Conservation (phyloP, 1,140 invertebrate genomes). For the Sitobion miscanthi region DNA sequence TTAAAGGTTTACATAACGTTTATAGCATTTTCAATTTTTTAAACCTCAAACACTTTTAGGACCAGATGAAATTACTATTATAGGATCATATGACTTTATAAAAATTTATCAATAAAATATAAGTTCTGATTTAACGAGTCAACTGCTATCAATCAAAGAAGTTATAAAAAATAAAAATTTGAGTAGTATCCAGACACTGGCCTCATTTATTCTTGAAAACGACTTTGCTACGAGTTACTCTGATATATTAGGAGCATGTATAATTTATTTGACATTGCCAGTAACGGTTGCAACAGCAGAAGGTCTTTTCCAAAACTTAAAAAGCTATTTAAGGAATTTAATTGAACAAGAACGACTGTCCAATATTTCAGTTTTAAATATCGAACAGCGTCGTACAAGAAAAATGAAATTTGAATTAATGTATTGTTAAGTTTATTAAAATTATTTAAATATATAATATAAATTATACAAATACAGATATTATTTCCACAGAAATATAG, state of each 20-base stretch:
- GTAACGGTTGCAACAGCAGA: slow-evolving; percentile 60
- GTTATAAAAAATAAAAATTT: neutral
- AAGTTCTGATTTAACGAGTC: neutral
- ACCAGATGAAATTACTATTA: neutral
- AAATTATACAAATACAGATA: neutral
- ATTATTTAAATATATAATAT: neutral
- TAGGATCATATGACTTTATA: slow-evolving; percentile 2
- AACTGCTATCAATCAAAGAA: slow-evolving; percentile 21
- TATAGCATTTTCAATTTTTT: neutral
- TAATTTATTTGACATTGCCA: slow-evolving; percentile 45
- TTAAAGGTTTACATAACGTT: neutral
- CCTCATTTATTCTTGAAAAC: slow-evolving; percentile 1
- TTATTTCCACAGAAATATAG: neutral
- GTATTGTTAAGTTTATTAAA: neutral
- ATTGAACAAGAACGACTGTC: slow-evolving; percentile 60
- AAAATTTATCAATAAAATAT: slow-evolving; percentile 2
- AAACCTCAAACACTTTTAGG: neutral
- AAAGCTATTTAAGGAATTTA: slow-evolving; percentile 61
- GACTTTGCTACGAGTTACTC: neutral
- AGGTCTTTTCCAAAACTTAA: slow-evolving; percentile 61
- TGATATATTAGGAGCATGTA: neutral
- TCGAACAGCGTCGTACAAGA: slow-evolving; percentile 48
- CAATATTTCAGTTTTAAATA: slow-evolving; percentile 50
- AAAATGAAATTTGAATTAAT: neutral
- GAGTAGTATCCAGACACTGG: neutral